A percentile compares a stretch with the other conserved stretches of the same genome.
These are phyloP conservation scores for Lucilia sericata DNA, from an alignment of 1,140 invertebrate species.

Conservation along the genomic window DNA sequence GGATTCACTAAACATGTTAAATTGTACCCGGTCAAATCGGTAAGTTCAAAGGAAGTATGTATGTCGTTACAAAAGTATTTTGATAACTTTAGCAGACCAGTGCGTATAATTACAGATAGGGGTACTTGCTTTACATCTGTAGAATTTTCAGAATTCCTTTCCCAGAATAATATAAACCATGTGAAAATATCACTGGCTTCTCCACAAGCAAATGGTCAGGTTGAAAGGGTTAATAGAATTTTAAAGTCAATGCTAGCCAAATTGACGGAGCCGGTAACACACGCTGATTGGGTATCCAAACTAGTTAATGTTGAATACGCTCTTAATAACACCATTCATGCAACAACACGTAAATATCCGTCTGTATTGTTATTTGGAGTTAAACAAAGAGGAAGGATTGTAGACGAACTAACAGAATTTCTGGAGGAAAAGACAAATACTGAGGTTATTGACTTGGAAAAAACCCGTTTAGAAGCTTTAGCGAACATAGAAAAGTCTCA, in stretches of 20 bases:
- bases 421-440: background rate
- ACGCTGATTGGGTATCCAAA: background rate
- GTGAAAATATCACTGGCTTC: constrained; percentile 35
- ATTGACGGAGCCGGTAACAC: background rate
- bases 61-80: constrained; percentile 50
- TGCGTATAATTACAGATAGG: constrained; percentile 53
- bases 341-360: background rate
- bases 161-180: constrained; percentile 47
- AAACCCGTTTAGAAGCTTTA: background rate
- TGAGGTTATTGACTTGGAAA: too few species aligned
- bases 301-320: background rate
- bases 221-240: background rate
- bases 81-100: constrained; percentile 47
- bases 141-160: constrained; percentile 52
- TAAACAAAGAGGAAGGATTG: constrained; percentile 24
- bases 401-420: background rate
- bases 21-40: constrained; percentile 42
- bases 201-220: constrained; percentile 40
- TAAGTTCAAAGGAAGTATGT: constrained; percentile 52
- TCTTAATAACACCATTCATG: background rate
- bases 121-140: constrained; percentile 55
- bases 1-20: constrained; percentile 50
- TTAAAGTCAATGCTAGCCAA: background rate
- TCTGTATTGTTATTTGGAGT: background rate
- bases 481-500: background rate